Base-by-base conservation (phyloP, 2,113 vertebrate genomes). In the Charadrius vociferus region DNA sequence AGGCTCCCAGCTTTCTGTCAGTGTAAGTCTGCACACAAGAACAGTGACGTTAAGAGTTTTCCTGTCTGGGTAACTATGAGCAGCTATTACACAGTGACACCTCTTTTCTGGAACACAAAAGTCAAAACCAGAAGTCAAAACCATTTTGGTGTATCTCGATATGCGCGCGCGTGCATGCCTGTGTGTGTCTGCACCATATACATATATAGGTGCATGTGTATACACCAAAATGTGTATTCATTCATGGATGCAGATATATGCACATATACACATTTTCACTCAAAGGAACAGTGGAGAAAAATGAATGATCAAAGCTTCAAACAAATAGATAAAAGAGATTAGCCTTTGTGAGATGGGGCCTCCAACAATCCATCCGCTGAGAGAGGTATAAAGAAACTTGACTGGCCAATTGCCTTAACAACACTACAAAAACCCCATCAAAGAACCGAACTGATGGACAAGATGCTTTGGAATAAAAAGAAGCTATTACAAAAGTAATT, bases 311-410 rank as follows among this genome's bases (percentile, higher is more conserved):
- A 72, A 87, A 71, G 16, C 58, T 93, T 72, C 47, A 91, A 82
- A 59, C 61, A 88, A 53, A 73, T 37, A 95, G 73, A 62, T 59
- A 49, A 19, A 62, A 27, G 10, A 81, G 45, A 74, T 83, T 37
- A 93, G 12, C 59, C 62, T 87, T 72, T 80, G 34, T 91, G 96
- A 97, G 75, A 82, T 75, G 80, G 55, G 49, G 49, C 82, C 78
- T 81, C 80, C 74, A 90, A 83, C 78, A 97, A 85, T 68, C 23
- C 88, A 65, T 86, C 80, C 97, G 49, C 73, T 94, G 84, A 97
- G 89, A 88, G 55, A 90, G 37, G 82, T 82, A 47, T 50, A 36
- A 75, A 78, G 23, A 49, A 43, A 80, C 72, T 68, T 86, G 71
- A 62, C 41, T 88, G 41, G 39, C 67, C 79, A 93, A 88, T 24